Percentiles rank a stretch among this genome's conserved stretches.
These are phyloP conservation scores for Pseudochromis fuscus DNA, from an alignment of 2,797 vertebrate species.

Conservation along the genomic window DNA sequence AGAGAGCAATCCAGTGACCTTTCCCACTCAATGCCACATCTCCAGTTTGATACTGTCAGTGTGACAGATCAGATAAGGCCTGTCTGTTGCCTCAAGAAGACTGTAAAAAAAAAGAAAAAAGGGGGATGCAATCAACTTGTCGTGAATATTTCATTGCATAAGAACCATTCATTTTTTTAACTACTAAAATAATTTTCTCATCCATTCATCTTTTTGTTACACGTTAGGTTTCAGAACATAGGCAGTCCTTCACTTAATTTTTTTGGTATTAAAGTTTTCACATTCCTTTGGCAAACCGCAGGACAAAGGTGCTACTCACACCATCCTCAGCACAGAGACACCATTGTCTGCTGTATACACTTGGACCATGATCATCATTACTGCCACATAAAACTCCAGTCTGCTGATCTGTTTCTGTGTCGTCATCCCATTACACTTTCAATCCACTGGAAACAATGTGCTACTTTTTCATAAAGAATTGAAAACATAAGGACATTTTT, in stretches of 20 bases:
- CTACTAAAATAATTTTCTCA: neutral
- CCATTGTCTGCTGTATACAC: too few species aligned
- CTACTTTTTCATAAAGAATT: neutral
- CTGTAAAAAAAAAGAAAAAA: slow-evolving; percentile 26
- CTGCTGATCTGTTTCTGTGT: slow-evolving; percentile 8
- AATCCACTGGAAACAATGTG: neutral
- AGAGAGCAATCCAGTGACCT: slow-evolving; percentile 77
- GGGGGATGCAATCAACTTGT: slow-evolving; percentile 25
- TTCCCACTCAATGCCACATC: slow-evolving; percentile 65
- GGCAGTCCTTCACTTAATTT: neutral
- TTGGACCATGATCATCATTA: neutral
- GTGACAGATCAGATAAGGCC: slow-evolving; percentile 65
- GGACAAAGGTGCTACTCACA: too few species aligned
- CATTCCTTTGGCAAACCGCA: neutral
- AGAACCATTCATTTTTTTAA: neutral
- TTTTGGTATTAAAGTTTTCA: too few species aligned
- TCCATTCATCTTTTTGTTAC: neutral
- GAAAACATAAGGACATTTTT: too few species aligned
- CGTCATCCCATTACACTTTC: slow-evolving; percentile 18
- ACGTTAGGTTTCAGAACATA: neutral
- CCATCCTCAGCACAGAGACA: too few species aligned
- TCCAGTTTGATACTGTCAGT: slow-evolving; percentile 59
- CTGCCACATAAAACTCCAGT: slow-evolving; percentile 25
- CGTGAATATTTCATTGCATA: slow-evolving; percentile 20
- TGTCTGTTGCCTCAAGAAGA: slow-evolving; percentile 34